Percentiles rank a stretch among this genome's conserved stretches.
Conservation (phyloP, 2,888 invertebrate genomes). For the Eupeodes luniger region DNA sequence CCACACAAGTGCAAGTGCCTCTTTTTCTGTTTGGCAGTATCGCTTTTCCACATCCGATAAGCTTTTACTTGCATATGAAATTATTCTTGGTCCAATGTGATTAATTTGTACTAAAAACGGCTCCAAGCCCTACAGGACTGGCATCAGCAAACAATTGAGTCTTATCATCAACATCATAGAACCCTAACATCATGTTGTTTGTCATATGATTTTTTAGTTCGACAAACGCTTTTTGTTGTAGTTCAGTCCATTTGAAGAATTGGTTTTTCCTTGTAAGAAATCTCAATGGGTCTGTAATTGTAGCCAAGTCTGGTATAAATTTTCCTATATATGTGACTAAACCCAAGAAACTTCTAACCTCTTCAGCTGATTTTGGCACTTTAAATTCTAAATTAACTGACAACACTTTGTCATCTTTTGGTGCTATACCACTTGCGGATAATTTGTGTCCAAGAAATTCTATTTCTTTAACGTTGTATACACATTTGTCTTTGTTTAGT, state of each 20-base stretch:
- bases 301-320: background rate
- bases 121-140: background rate
- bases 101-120: background rate
- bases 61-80: background rate
- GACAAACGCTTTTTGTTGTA: too few species aligned
- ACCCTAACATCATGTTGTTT: background rate
- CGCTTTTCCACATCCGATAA: background rate
- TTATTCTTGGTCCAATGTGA: background rate
- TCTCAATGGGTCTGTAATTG: background rate
- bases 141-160: background rate
- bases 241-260: background rate
- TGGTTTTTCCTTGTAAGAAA: background rate
- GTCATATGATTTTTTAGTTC: background rate
- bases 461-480: background rate
- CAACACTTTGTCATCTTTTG: background rate
- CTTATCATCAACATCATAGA: background rate
- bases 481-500: background rate
- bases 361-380: background rate
- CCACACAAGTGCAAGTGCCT: background rate
- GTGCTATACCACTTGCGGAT: background rate
- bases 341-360: background rate
- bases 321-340: constrained; percentile 4
- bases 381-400: background rate
- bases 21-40: background rate
- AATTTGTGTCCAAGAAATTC: background rate